phyloP scores from a whole-genome alignment of 2,888 invertebrate genomes.

The Antheraea yamamai region DNA sequence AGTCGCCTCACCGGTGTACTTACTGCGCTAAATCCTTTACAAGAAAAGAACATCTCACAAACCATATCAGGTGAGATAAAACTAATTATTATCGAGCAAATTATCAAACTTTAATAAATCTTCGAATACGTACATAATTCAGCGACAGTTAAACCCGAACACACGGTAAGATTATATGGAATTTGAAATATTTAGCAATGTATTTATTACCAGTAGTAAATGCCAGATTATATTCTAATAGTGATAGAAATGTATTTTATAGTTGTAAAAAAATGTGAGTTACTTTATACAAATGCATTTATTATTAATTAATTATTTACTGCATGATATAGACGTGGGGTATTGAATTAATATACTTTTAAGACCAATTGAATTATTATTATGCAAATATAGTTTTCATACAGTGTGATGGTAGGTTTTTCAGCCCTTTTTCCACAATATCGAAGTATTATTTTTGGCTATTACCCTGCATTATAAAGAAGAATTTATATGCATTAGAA shows the following conservation, averaged over 20 bases:
- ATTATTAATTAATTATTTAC: too few relatives aligned
- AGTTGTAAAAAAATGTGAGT: too few relatives aligned
- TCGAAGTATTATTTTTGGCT: neutral
- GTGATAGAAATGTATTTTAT: neutral
- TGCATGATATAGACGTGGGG: neutral
- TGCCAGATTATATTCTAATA: neutral
- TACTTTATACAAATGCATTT: neutral
- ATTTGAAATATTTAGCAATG: neutral
- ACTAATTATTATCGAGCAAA: neutral
- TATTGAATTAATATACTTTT: neutral
- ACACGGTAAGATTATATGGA: neutral
- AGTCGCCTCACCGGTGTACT: slow-evolving; percentile 92
- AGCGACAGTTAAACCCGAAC: neutral
- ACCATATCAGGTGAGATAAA: slow-evolving; percentile 85
- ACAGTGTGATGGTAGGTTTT: neutral
- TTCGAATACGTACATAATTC: neutral
- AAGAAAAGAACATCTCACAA: slow-evolving; percentile 92
- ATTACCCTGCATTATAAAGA: neutral
- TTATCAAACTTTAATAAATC: neutral
- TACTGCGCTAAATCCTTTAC: slow-evolving; percentile 93
- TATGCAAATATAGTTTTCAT: too few relatives aligned
- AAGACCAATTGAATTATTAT: neutral
- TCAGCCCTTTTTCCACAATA: neutral
- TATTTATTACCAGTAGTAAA: neutral
- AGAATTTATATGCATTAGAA: neutral